Evolutionary conservation across 2,797 vertebrate species (phyloP), one percentile per base, ranked within the genome.

Genomic region (Melanotaenia boesemani): DNA sequence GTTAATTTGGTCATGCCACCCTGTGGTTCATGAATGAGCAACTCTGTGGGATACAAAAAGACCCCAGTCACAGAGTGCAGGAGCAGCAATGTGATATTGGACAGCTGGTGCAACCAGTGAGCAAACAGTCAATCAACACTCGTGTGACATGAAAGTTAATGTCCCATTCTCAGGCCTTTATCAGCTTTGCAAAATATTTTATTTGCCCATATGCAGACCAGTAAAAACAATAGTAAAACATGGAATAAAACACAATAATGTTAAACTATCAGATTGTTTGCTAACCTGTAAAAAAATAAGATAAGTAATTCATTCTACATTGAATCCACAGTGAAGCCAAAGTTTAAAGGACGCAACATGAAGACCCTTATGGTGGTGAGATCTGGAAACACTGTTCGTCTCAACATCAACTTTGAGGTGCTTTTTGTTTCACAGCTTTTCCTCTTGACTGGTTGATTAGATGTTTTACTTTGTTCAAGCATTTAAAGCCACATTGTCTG

Each of bases 391-490:
- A 89, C 95, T 3, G 80, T 97, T 36, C 93, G 91, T 3, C 90
- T 96, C 76, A 94, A 92, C 55, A 85, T 97, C 67, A 89, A 89
- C 64, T 98, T 97, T 84, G 94, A 97, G 94, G 97, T 98, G 91
- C 60, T 18, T 12, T 22, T 22, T 91, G 69, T 59, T 24, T 37
- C 18, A 28, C 4, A 52, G 0, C 0, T 37, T 50, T 41, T 62
- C 24, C 6, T 52, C 28, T 20, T 1, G 4, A 3, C 13, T 12
- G 24, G 36, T 52, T 76, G 0, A 64, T 9, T 32, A 1, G 0
- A 67, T 0, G 56, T 13, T 10, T 54, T 0, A 46, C 46, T 37
- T 41, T 44, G 24, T 20, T 65, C 54, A 3, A 58, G 1, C 12
- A 26, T 66, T 22, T 12, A 46, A 28, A 12, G 16, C 55, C 12